These are phyloP conservation scores for Branchinecta lindahli DNA, from an alignment of 1,140 invertebrate species.

Conservation along the genomic window DNA sequence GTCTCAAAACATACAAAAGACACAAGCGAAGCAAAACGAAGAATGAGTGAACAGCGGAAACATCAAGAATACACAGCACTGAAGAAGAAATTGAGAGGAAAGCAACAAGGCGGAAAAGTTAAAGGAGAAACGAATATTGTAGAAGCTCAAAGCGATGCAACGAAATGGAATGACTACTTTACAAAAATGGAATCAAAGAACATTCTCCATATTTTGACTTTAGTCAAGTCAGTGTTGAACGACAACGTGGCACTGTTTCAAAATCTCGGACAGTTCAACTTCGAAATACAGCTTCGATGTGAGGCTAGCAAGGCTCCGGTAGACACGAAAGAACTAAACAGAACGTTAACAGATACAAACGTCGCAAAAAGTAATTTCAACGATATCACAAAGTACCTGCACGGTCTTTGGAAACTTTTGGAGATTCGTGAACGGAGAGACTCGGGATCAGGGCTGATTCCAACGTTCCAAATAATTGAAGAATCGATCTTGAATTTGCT, in stretches of 20 bases:
- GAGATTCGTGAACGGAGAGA: background rate
- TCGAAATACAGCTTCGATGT: background rate
- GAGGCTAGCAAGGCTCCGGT: background rate
- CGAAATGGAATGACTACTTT: background rate
- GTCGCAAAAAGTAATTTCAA: background rate
- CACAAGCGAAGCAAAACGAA: background rate
- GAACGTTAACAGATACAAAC: background rate
- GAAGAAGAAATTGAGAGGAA: background rate
- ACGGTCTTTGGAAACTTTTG: background rate
- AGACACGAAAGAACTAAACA: background rate
- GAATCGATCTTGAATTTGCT: no score
- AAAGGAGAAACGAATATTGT: background rate
- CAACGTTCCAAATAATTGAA: no score
- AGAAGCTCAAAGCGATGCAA: background rate
- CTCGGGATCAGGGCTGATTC: no score
- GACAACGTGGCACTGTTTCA: slow-evolving; percentile 1
- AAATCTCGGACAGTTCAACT: background rate
- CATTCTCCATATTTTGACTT: background rate
- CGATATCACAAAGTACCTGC: background rate
- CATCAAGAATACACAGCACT: background rate
- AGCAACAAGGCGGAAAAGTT: background rate
- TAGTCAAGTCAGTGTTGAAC: background rate
- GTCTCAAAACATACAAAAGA: background rate
- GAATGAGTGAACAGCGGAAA: background rate
- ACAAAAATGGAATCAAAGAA: background rate